These are phyloP conservation scores for Watsonalla binaria DNA, from an alignment of 2,888 invertebrate species.

Conservation along the genomic window DNA sequence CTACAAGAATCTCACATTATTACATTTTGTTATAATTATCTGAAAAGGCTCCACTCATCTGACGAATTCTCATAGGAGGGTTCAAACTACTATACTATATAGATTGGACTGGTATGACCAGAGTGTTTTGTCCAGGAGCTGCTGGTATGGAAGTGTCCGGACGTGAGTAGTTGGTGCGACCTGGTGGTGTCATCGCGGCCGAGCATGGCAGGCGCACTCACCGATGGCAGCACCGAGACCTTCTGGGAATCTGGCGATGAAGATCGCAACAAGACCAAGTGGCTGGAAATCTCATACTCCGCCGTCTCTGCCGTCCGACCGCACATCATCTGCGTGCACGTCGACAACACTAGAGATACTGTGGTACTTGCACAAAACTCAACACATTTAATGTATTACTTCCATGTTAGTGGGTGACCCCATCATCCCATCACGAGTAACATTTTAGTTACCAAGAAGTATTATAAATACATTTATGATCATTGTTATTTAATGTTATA, in stretches of 20 bases:
- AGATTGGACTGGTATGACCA: too few species aligned
- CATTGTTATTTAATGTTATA: too few species aligned
- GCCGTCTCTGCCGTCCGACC: slow-evolving; percentile 77
- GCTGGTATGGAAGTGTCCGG: slow-evolving; percentile 82
- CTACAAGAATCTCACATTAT: too few species aligned
- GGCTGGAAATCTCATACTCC: slow-evolving; percentile 79
- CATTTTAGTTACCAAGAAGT: too few species aligned
- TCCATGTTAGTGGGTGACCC: neutral
- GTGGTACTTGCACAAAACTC: slow-evolving; percentile 75
- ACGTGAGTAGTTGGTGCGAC: slow-evolving; percentile 86
- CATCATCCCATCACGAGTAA: too few species aligned
- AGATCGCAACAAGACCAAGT: slow-evolving; percentile 94
- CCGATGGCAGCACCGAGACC: slow-evolving; percentile 97
- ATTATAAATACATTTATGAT: too few species aligned
- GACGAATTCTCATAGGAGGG: neutral
- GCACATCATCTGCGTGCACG: slow-evolving; percentile 89
- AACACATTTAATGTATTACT: neutral
- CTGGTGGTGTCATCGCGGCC: slow-evolving; percentile 95
- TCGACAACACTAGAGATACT: slow-evolving; percentile 96
- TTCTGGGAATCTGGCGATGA: slow-evolving; percentile 99
- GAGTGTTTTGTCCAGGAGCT: slow-evolving; percentile 48
- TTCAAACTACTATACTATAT: neutral
- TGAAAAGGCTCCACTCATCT: too few species aligned
- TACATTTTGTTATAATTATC: too few species aligned
- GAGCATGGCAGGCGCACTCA: slow-evolving; percentile 95